A percentile compares a stretch with the other conserved stretches of the same genome.
Conservation (phyloP, 2,888 invertebrate genomes). For the Acleris holmiana region DNA sequence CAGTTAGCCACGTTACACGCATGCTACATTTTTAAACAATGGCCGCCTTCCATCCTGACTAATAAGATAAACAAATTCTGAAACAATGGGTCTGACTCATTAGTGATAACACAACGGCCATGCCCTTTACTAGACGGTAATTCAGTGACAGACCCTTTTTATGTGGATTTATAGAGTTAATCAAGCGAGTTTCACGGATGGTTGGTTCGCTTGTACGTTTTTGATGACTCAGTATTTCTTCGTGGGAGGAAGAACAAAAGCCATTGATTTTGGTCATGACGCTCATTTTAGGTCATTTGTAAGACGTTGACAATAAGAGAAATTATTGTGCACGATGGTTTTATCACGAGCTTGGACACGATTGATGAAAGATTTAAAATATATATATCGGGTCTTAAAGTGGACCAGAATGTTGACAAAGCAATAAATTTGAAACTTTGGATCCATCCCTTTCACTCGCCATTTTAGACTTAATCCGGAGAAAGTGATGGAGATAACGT, state of each 20-base stretch:
- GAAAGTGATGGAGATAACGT: no score
- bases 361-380: no score
- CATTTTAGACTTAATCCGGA: no score
- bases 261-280: slow-evolving; percentile 32
- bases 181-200: slow-evolving; percentile 18
- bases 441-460: no score
- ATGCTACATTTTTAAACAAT: slow-evolving; percentile 16
- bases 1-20: slow-evolving; percentile 11
- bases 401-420: no score
- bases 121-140: slow-evolving; percentile 7
- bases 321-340: neutral
- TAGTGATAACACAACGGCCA: slow-evolving; percentile 11
- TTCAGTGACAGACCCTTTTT: slow-evolving; percentile 3
- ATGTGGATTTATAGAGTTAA: slow-evolving; percentile 27
- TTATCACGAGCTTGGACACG: no score
- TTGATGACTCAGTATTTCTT: slow-evolving; percentile 48
- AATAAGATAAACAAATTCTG: slow-evolving; percentile 5
- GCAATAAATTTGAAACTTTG: no score
- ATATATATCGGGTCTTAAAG: no score
- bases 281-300: slow-evolving; percentile 7
- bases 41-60: neutral
- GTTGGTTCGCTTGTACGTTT: slow-evolving; percentile 24
- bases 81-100: slow-evolving; percentile 30
- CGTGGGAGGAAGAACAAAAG: slow-evolving; percentile 39
- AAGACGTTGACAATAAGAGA: neutral